Base-by-base conservation (phyloP, 2,113 vertebrate genomes). In the Psophia crepitans region DNA sequence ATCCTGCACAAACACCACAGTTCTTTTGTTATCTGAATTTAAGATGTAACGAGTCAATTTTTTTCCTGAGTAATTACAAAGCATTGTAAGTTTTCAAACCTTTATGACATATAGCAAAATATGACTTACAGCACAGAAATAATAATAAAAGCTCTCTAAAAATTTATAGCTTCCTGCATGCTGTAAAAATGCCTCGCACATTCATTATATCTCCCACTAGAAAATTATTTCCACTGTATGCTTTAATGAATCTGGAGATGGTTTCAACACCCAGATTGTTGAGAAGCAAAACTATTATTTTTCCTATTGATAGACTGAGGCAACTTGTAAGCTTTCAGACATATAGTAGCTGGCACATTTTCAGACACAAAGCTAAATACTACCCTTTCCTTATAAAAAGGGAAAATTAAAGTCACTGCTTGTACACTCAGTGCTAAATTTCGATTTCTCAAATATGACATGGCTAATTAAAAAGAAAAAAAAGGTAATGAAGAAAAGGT, bases 61-160 rank as follows among this genome's bases (percentile, higher is more conserved):
- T 91, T 90, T 56, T 57, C 3, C 53, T 30, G 51, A 89, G 77
- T 94, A 97, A 97, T 96, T 96, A 92, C 66, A 96, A 96, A 95
- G 35, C 71, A 66, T 95, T 95, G 71, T 75, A 35, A 32, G 56
- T 96, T 94, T 96, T 85, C 94, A 95, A 87, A 92, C 84, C 84
- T 96, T 91, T 86, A 84, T 76, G 92, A 88, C 89, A 93, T 57
- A 60, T 2, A 95, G 76, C 58, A 93, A 93, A 93, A 91, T 28
- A 91, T 76, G 83, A 96, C 87, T 96, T 95, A 93, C 14, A 71
- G 75, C 73, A 92, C 1, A 76, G 94, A 96, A 97, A 96, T 53
- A 89, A 76, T 81, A 87, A 93, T 75, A 92, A 91, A 96, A 76
- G 41, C 35, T 15, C 46, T 56, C 86, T 69, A 57, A 87, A 71